Conservation (phyloP, 2,797 vertebrate genomes). For the Malacoraja senta region DNA sequence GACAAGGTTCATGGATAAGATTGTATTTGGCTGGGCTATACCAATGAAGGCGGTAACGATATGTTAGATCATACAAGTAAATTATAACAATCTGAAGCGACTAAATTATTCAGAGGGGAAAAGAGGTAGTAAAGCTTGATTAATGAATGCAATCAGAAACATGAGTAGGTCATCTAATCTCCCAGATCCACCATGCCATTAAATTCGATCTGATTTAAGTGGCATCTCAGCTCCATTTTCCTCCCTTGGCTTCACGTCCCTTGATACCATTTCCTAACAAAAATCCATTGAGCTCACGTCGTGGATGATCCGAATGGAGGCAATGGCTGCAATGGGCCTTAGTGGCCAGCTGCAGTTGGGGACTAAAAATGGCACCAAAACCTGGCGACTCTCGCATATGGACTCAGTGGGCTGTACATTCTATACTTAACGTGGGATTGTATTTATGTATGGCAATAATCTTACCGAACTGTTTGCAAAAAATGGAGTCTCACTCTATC, state of each 20-base stretch:
- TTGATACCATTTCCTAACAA: not conserved
- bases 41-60: not conserved
- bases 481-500: too few relatives aligned
- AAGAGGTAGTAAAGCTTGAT: not conserved
- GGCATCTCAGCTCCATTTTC: not conserved
- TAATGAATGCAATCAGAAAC: not conserved
- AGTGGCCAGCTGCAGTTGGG: too few relatives aligned
- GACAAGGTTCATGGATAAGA: not conserved
- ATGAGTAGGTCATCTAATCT: not conserved
- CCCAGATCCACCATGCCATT: too few relatives aligned
- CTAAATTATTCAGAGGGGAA: not conserved
- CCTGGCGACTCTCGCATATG: too few relatives aligned
- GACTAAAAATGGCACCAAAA: too few relatives aligned
- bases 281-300: not conserved
- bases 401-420: too few relatives aligned
- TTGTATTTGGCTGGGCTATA: not conserved
- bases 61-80: not conserved
- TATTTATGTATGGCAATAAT: too few relatives aligned
- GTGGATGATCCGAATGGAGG: too few relatives aligned
- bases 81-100: not conserved
- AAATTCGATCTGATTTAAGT: not conserved
- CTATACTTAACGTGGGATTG: too few relatives aligned
- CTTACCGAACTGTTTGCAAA: too few relatives aligned
- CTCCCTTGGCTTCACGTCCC: not conserved
- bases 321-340: too few relatives aligned